Conservation (phyloP, 37 sponge, comb jelly and placozoan species). For the Eunapius fragilis region DNA sequence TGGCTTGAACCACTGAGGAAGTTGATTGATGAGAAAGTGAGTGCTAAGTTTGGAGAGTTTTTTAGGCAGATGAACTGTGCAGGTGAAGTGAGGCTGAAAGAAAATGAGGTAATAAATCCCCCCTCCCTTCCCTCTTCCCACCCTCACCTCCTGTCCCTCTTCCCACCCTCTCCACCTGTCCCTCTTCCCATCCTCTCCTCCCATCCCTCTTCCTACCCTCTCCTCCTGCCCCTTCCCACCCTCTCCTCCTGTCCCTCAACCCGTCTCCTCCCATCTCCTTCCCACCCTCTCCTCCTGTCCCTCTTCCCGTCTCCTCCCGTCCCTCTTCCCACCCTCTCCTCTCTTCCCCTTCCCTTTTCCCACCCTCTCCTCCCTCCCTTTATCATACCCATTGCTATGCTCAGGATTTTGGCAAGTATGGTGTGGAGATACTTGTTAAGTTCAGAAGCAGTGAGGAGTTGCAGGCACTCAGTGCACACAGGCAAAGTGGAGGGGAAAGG, state of each 20-base stretch:
- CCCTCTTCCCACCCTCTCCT: background rate
- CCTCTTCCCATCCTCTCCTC: too few relatives aligned
- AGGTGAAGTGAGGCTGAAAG: constrained; percentile 81
- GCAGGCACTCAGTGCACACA: constrained; percentile 82
- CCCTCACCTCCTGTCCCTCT: too few relatives aligned
- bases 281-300: background rate
- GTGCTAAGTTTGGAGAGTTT: constrained; percentile 69
- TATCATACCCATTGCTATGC: background rate
- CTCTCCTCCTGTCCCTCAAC: too few relatives aligned
- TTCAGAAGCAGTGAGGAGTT: constrained; percentile 88
- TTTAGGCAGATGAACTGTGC: constrained; percentile 88
- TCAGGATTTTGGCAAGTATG: constrained; percentile 89
- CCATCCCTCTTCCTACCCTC: too few relatives aligned
- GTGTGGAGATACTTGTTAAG: constrained; percentile 91
- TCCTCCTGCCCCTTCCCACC: too few relatives aligned
- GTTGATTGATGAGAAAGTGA: constrained; percentile 61
- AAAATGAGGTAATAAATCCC: constrained; percentile 35
- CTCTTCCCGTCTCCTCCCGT: background rate
- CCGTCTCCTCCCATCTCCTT: background rate
- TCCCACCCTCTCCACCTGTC: background rate
- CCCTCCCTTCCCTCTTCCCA: too few relatives aligned
- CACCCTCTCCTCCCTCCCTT: background rate
- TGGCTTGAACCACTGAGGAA: constrained; percentile 86
- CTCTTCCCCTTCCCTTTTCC: background rate
- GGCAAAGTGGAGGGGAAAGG: constrained; percentile 98